phyloP scores from a whole-genome alignment of 2,113 vertebrate genomes.

The Microtus richardsoni region DNA sequence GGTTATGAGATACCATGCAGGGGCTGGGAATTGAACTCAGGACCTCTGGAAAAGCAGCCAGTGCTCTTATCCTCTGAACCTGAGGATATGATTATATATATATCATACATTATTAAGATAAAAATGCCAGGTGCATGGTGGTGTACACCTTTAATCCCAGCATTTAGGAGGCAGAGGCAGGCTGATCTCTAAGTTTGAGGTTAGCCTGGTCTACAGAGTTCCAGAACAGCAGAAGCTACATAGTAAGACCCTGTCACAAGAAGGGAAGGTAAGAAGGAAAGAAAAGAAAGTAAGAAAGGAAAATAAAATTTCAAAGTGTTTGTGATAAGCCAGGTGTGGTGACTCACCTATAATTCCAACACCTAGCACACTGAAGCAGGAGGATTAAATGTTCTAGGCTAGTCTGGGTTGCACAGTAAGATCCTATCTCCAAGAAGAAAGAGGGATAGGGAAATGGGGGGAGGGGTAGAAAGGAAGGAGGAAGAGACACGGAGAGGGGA shows the following conservation, averaged over 20 bases:
- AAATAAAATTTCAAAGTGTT: background rate
- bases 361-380: background rate
- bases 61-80: too few species aligned
- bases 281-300: fast-evolving
- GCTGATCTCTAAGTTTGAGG: background rate
- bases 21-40: too few species aligned
- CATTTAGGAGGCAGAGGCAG: background rate
- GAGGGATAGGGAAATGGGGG: background rate
- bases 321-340: background rate
- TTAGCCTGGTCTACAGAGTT: background rate
- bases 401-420: background rate
- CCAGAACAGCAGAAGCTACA: background rate
- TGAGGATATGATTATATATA: background rate
- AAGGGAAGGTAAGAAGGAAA: background rate
- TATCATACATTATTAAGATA: background rate
- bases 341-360: background rate
- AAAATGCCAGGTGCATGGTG: background rate
- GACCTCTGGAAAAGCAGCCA: too few species aligned
- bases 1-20: too few species aligned
- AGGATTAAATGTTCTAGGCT: background rate
- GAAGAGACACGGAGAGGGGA: background rate
- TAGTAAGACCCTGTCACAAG: background rate
- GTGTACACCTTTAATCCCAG: background rate
- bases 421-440: background rate
- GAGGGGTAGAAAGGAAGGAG: background rate